Base-by-base conservation (phyloP, 2,797 vertebrate species). In the Falco cherrug region DNA sequence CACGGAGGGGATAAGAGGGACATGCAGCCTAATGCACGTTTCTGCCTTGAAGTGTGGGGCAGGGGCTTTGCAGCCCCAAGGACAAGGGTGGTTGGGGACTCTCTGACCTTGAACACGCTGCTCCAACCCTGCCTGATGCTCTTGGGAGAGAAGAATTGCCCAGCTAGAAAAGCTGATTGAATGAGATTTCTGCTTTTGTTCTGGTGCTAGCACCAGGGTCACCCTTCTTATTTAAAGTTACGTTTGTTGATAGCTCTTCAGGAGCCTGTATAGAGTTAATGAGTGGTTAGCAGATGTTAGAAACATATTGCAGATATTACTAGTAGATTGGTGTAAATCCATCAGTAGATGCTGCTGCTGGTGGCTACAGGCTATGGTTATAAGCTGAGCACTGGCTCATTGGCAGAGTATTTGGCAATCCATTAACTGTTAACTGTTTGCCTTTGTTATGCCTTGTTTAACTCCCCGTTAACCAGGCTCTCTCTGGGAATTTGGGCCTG, bases 231-330 rank as follows among this genome's bases (percentile, higher is more conserved):
- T 89, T 91, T 90, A 71, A 91, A 87, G 93, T 91, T 69, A 19
- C 57, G 3, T 65, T 87, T 93, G 92, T 94, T 69, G 87, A 83
- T 94, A 77, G 92, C 95, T 93, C 95, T 93, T 96, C 65, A 67
- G 79, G 90, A 96, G 84, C 37, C 69, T 71, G 76, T 48, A 45
- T 43, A 78, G 95, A 91, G 93, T 94, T 97, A 96, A 88, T 95
- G 97, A 95, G 92, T 71, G 93, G 81, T 87, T 95, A 95, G 94
- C 96, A 96, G 95, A 92, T 96, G 96, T 88, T 94, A 60, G 87
- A 96, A 96, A 50, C 96, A 93, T 97, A 95, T 96, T 97, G 95
- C 90, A 91, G 92, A 88, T 96, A 96, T 96, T 95, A 96, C 89
- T 33, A 77, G 87, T 93, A 84, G 93, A 96, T 96, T 92, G 96